These are phyloP conservation scores for Holothuria leucospilota DNA, from an alignment of 53 echinoderm and acorn worm species.

Conservation along the genomic window DNA sequence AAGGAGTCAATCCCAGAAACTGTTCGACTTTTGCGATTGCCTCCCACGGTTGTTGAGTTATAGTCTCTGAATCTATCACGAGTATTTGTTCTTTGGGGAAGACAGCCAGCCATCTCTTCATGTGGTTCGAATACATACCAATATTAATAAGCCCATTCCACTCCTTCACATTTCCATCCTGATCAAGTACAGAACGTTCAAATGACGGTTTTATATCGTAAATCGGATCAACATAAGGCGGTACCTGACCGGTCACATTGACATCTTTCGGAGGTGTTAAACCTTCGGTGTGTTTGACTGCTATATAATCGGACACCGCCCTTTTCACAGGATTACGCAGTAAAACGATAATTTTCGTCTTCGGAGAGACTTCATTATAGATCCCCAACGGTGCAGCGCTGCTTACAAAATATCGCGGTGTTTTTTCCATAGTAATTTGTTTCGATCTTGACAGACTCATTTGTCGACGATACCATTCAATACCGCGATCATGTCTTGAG, in stretches of 20 bases:
- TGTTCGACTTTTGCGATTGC: slow-evolving; percentile 11
- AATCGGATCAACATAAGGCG: slow-evolving; percentile 39
- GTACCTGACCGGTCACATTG: background rate
- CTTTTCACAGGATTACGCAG: slow-evolving; percentile 45
- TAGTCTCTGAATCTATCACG: slow-evolving; percentile 22
- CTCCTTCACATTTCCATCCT: slow-evolving; percentile 12
- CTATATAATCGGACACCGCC: slow-evolving; percentile 44
- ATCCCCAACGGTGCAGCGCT: slow-evolving; percentile 15
- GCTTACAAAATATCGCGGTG: slow-evolving; percentile 43
- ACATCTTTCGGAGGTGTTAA: background rate
- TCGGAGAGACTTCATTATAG: slow-evolving; percentile 7
- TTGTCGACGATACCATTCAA: slow-evolving; percentile 24
- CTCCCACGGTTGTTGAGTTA: background rate
- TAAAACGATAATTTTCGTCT: slow-evolving; percentile 42
- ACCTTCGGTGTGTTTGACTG: slow-evolving; percentile 24
- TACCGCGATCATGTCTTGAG: slow-evolving; percentile 18
- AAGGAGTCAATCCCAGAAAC: slow-evolving; percentile 30
- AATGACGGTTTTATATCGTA: slow-evolving; percentile 37
- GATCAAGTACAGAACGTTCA: slow-evolving; percentile 22
- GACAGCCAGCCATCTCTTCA: slow-evolving; percentile 10
- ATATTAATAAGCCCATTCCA: slow-evolving; percentile 43
- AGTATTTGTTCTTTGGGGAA: slow-evolving; percentile 38
- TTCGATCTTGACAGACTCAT: slow-evolving; percentile 30
- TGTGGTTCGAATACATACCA: slow-evolving; percentile 40
- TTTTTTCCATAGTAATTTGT: slow-evolving; percentile 49